Evolutionary conservation across 2,888 invertebrate species (phyloP).

Genomic region (Noctua fimbriata): DNA sequence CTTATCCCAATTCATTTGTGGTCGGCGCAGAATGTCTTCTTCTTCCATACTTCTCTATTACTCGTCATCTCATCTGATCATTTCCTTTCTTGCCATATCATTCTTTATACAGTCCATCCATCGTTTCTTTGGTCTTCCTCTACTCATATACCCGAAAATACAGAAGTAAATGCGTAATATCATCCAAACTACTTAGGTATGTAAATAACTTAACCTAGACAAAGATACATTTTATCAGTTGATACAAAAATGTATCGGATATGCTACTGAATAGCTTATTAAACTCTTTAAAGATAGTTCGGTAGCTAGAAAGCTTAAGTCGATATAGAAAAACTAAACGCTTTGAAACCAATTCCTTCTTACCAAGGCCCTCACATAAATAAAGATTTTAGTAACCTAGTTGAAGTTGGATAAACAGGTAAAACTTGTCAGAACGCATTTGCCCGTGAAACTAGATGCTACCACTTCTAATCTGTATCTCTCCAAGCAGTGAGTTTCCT

Average conservation of each 20-base stretch:
- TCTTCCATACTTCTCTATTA: too few species aligned
- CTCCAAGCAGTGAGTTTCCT: constrained; percentile 22
- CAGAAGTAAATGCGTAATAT: not conserved
- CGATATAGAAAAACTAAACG: not conserved
- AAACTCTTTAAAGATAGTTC: too few species aligned
- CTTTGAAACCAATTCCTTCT: not conserved
- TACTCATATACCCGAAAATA: too few species aligned
- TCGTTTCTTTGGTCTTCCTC: too few species aligned
- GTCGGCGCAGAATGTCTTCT: too few species aligned
- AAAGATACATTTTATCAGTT: not conserved
- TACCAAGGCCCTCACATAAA: not conserved
- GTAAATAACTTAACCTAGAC: not conserved
- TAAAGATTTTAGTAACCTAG: not conserved
- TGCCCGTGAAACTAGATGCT: not conserved
- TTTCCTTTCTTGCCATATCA: too few species aligned
- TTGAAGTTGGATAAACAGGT: constrained; percentile 1
- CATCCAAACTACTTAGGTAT: not conserved
- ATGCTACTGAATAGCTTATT: not conserved
- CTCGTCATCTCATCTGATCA: too few species aligned
- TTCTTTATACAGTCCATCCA: too few species aligned
- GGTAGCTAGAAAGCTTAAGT: not conserved
- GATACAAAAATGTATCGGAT: not conserved
- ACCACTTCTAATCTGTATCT: constrained; percentile 9
- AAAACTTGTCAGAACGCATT: constrained; percentile 1
- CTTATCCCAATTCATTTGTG: too few species aligned